phyloP scores from a whole-genome alignment of 1,140 invertebrate species.

The Vanessa tameamea region DNA sequence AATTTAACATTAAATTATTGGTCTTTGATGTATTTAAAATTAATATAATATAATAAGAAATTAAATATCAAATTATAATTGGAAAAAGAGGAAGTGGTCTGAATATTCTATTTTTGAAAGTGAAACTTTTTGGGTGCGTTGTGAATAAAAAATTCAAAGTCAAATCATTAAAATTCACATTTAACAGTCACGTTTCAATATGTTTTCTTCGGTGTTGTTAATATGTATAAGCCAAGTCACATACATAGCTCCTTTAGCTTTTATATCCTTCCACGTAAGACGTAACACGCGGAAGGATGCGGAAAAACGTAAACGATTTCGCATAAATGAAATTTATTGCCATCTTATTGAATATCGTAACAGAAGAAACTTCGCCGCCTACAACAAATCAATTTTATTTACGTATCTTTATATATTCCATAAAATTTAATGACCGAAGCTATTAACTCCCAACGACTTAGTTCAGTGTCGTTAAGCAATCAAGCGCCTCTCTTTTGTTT shows the following conservation, averaged over 20 bases:
- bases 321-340: conserved; percentile 33
- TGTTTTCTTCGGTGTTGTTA: not conserved
- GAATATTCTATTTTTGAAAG: too few species aligned
- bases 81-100: too few species aligned
- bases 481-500: conserved; percentile 39
- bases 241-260: not conserved
- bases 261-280: conserved; percentile 6
- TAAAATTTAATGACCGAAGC: conserved; percentile 52
- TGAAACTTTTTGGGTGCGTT: too few species aligned
- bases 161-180: too few species aligned
- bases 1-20: too few species aligned
- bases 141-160: too few species aligned
- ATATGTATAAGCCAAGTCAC: not conserved
- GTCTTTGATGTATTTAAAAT: too few species aligned
- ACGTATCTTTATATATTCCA: conserved; percentile 46
- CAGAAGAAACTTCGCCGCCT: conserved; percentile 15
- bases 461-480: conserved; percentile 38
- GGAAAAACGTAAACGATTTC: conserved; percentile 27
- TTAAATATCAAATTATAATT: too few species aligned
- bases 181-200: not conserved
- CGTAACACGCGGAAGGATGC: not conserved
- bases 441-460: conserved; percentile 41
- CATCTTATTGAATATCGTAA: conserved; percentile 26
- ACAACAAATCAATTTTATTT: conserved; percentile 48
- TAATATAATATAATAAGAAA: too few species aligned